Evolutionary conservation across 1,140 invertebrate species (phyloP).

Genomic region (Phenacoccus solenopsis): DNA sequence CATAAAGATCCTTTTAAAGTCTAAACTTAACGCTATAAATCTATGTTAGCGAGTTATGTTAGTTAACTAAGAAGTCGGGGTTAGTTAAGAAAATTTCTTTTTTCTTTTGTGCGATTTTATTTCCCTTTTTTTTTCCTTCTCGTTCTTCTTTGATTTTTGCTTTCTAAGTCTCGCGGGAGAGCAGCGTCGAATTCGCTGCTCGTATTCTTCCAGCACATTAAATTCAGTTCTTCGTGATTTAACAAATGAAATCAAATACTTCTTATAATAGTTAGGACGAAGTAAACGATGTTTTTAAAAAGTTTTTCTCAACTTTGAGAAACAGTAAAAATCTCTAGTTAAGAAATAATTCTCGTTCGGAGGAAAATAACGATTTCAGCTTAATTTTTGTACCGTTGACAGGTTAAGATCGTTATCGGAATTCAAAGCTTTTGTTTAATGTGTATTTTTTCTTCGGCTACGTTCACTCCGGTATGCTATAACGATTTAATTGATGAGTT

Average conservation of each 20-base stretch:
- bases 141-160: conserved; percentile 5
- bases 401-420: conserved; percentile 1
- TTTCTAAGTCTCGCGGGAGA: not conserved
- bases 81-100: conserved; percentile 9
- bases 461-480: no score
- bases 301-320: not conserved
- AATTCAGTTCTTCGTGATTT: not conserved
- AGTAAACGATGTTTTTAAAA: conserved; percentile 13
- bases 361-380: not conserved
- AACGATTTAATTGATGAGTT: not conserved
- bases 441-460: not conserved
- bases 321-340: not conserved
- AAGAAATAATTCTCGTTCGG: not conserved
- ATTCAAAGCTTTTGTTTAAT: not conserved
- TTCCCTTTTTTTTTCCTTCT: not conserved
- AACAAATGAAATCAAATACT: not conserved
- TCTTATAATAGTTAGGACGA: not conserved
- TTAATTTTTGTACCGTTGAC: conserved; percentile 7
- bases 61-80: conserved; percentile 7
- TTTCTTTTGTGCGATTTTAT: not conserved
- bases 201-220: not conserved
- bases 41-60: conserved; percentile 10
- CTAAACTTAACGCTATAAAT: conserved; percentile 13
- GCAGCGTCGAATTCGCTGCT: not conserved
- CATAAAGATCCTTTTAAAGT: conserved; percentile 9